Conservation (phyloP, 2,797 vertebrate species). For the Odontamblyopus rebecca region DNA sequence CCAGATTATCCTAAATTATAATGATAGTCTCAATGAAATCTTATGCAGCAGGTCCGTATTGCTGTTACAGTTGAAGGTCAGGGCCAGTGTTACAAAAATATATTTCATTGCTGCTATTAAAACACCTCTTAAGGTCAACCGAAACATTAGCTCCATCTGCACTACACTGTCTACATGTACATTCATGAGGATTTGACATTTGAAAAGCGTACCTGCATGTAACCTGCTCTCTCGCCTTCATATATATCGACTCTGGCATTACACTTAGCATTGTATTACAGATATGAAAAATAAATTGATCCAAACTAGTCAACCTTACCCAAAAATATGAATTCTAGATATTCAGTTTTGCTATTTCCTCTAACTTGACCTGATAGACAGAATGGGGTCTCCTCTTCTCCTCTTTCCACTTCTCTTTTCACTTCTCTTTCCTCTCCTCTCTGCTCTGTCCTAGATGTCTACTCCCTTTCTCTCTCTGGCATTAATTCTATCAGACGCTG, state of each 20-base stretch:
- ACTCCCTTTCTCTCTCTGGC: conserved; percentile 49
- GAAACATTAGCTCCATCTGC: conserved; percentile 40
- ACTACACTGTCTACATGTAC: conserved; percentile 15
- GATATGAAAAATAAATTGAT: background rate
- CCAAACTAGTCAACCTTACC: background rate
- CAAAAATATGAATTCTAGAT: background rate
- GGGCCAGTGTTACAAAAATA: conserved; percentile 1
- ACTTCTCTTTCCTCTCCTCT: background rate
- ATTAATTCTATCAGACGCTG: conserved; percentile 67
- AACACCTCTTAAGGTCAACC: conserved; percentile 42
- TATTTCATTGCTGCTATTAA: conserved; percentile 9
- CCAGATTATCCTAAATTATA: no score
- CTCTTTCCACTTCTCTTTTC: conserved; percentile 8
- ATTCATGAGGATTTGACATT: conserved; percentile 51
- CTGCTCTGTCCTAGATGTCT: conserved; percentile 64
- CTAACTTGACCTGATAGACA: conserved; percentile 50
- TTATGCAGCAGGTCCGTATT: no score
- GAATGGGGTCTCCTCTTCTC: conserved; percentile 30
- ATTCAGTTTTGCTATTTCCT: conserved; percentile 16
- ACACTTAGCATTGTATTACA: background rate
- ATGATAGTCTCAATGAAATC: no score
- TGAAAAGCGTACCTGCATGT: conserved; percentile 34
- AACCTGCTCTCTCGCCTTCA: conserved; percentile 44
- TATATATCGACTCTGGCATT: conserved; percentile 39
- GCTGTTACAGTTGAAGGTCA: background rate